phyloP scores from a whole-genome alignment of 2,113 vertebrate genomes.

The Scartelaos histophorus region DNA sequence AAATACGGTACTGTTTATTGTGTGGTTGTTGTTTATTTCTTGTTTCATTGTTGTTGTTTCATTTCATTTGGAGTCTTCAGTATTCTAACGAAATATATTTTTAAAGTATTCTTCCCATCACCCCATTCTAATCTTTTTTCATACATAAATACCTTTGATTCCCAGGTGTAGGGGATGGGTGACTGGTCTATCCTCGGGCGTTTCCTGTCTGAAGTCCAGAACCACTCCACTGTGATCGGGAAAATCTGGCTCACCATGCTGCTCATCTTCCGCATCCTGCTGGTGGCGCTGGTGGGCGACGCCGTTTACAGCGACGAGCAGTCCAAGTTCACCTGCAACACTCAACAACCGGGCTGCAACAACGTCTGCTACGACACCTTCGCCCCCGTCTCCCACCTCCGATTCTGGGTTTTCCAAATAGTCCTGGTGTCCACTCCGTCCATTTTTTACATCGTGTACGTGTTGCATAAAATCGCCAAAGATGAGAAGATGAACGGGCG shows the following conservation, averaged over 20 bases:
- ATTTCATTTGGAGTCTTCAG: too few species aligned
- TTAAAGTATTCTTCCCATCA: too few species aligned
- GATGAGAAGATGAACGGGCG: conserved; percentile 63
- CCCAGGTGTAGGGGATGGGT: conserved; percentile 61
- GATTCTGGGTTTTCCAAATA: conserved; percentile 77
- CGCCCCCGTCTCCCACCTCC: conserved; percentile 63
- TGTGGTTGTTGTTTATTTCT: too few species aligned
- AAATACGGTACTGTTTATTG: too few species aligned
- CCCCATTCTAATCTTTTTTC: too few species aligned
- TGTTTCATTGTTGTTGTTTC: too few species aligned
- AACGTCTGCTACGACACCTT: conserved; percentile 72
- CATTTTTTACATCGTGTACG: conserved; percentile 70
- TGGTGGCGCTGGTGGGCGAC: conserved; percentile 72
- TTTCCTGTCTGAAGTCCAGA: conserved; percentile 72
- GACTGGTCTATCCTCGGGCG: conserved; percentile 72
- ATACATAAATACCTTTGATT: background rate
- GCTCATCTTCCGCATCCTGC: conserved; percentile 73
- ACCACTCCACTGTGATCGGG: conserved; percentile 71
- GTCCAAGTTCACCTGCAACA: conserved; percentile 74
- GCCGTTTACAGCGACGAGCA: conserved; percentile 68
- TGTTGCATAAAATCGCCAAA: conserved; percentile 72
- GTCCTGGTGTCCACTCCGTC: conserved; percentile 72
- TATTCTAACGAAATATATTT: too few species aligned
- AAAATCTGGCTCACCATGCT: conserved; percentile 77
- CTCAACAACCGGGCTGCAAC: conserved; percentile 72